phyloP scores from a whole-genome alignment of 2,797 vertebrate species.

The Chiloscyllium punctatum region DNA sequence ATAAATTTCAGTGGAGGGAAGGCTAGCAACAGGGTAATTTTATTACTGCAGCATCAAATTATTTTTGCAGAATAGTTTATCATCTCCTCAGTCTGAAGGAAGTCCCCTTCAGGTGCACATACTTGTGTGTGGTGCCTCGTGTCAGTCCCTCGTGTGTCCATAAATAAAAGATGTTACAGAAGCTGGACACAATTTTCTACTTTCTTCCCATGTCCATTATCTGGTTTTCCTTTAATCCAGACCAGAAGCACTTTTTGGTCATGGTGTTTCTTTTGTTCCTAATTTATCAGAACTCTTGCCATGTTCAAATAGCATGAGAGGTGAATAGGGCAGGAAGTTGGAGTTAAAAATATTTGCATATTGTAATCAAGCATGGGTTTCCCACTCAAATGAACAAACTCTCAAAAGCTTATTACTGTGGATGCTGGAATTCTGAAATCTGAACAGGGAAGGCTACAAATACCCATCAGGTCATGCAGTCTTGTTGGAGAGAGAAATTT shows the following conservation, averaged over 20 bases:
- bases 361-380: background rate
- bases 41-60: background rate
- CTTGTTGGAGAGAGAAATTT: background rate
- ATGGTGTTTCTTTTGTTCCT: background rate
- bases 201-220: background rate
- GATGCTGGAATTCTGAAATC: background rate
- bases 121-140: background rate
- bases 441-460: background rate
- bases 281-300: background rate
- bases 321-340: background rate
- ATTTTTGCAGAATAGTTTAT: background rate
- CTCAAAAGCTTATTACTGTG: background rate
- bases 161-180: background rate
- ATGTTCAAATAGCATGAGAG: background rate
- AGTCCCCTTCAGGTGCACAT: background rate
- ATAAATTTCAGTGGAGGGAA: background rate
- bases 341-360: background rate
- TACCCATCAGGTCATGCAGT: background rate
- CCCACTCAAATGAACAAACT: background rate
- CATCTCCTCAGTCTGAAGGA: background rate
- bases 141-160: background rate
- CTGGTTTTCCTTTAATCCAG: background rate
- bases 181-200: background rate
- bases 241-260: background rate
- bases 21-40: background rate